Base-by-base conservation (phyloP, 2,888 invertebrate species). In the Carpatolechia fugitivella region DNA sequence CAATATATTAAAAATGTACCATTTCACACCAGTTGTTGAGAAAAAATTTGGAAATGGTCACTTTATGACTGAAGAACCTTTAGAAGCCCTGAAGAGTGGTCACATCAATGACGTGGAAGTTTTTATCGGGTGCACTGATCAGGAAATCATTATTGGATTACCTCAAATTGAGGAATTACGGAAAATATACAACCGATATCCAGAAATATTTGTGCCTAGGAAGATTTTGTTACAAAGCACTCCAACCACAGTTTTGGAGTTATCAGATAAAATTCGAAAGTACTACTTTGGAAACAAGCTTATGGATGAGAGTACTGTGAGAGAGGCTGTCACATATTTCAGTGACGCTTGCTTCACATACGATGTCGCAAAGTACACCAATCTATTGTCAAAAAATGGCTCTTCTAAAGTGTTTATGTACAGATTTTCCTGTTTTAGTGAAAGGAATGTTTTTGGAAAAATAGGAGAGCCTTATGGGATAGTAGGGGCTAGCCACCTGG, bases 51-150 rank as follows among this genome's bases (percentile, higher is more conserved):
- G 80, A 0, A 57, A 67, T 44, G 68, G 73, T 3, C 66, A 70
- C 47, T 82, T 81, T 41, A 29, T 82, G 16, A 70, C 67, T 0
- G 72, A 76, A 58, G 58, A 69, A 13, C 74, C 74, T 1, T 41
- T 66, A 5, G 61, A 70, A 13, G 51, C 65, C 24, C 56, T 78
- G 24, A 76, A 69, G 66, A 78, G 82, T 30, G 93, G 93, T 24
- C 80, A 76, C 11, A 71, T 91, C 4, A 78, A 78, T 47, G 64
- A 78, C 35, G 88, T 93, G 1, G 95, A 95, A 0, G 88, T 94
- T 73, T 91, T 96, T 69, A 87, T 93, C 20, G 96, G 96, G 1
- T 74, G 93, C 7, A 95, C 93, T 8, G 91, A 91, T 0, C 91
- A 93, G 54, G 96, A 96, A 82, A 92, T 93, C 0, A 24, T 76